These are phyloP conservation scores for Strigamia transsilvanica DNA, from an alignment of 2,888 invertebrate genomes.

Conservation along the genomic window DNA sequence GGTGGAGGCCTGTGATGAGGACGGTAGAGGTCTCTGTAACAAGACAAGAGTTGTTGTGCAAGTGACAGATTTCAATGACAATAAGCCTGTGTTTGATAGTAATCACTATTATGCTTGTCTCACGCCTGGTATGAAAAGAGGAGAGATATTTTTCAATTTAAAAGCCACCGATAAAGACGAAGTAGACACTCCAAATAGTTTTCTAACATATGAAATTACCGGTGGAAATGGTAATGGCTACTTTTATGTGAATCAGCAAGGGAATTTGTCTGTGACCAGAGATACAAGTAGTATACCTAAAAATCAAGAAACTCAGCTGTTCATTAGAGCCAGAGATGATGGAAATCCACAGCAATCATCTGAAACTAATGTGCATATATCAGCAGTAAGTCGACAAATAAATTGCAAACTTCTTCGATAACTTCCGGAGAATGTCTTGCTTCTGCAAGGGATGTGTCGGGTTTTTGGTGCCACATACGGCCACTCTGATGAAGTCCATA, in stretches of 20 bases:
- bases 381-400: not conserved
- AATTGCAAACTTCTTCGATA: no score
- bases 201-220: constrained; percentile 82
- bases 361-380: constrained; percentile 33
- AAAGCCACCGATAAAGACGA: constrained; percentile 83
- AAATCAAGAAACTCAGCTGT: not conserved
- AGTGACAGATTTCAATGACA: constrained; percentile 75
- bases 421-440: no score
- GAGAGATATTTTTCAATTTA: constrained; percentile 76
- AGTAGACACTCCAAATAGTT: constrained; percentile 80
- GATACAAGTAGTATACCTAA: constrained; percentile 51
- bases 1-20: constrained; percentile 87
- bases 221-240: constrained; percentile 79
- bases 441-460: no score
- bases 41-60: constrained; percentile 72
- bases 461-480: no score
- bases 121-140: constrained; percentile 75
- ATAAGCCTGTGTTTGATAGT: constrained; percentile 83
- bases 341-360: constrained; percentile 44
- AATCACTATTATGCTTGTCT: constrained; percentile 81
- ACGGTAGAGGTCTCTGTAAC: constrained; percentile 78
- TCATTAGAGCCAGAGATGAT: constrained; percentile 28
- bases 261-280: constrained; percentile 69
- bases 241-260: constrained; percentile 69
- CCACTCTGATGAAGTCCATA: no score